These are phyloP conservation scores for Atrichornis clamosus DNA, from an alignment of 2,113 vertebrate genomes.

Conservation along the genomic window DNA sequence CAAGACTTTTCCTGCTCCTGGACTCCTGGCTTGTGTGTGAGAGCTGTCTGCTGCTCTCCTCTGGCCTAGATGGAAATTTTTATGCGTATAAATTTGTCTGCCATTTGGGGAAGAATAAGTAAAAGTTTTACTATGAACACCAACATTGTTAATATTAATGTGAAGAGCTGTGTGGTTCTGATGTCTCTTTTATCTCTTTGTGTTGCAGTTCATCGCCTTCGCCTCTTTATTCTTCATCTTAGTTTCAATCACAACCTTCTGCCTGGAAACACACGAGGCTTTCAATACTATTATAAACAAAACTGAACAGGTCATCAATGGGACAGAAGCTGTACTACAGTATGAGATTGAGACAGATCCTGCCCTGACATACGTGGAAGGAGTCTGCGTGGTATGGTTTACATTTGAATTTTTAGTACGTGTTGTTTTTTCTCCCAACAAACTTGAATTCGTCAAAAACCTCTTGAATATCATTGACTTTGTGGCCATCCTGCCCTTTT, in stretches of 20 bases:
- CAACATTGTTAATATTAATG: neutral
- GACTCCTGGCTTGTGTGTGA: fast-evolving
- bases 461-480: slow-evolving; percentile 98
- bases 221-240: slow-evolving; percentile 98
- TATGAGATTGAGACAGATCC: slow-evolving; percentile 96
- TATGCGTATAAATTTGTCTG: neutral
- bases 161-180: slow-evolving; percentile 1
- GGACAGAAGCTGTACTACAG: slow-evolving; percentile 80
- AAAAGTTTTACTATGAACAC: neutral
- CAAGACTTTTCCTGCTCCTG: neutral
- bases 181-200: slow-evolving; percentile 33
- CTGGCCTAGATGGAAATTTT: neutral
- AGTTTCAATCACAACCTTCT: slow-evolving; percentile 98
- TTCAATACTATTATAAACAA: slow-evolving; percentile 98
- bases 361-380: slow-evolving; percentile 93
- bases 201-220: slow-evolving; percentile 92
- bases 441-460: slow-evolving; percentile 95
- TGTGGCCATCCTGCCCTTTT: slow-evolving; percentile 96
- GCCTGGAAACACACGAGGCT: slow-evolving; percentile 96
- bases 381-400: slow-evolving; percentile 97
- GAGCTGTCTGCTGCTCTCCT: neutral
- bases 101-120: neutral
- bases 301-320: slow-evolving; percentile 83
- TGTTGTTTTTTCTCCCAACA: slow-evolving; percentile 93
- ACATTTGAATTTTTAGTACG: slow-evolving; percentile 97